Evolutionary conservation across 2,113 vertebrate species (phyloP), one percentile per base, ranked within the genome.

Genomic region (Nibea albiflora): DNA sequence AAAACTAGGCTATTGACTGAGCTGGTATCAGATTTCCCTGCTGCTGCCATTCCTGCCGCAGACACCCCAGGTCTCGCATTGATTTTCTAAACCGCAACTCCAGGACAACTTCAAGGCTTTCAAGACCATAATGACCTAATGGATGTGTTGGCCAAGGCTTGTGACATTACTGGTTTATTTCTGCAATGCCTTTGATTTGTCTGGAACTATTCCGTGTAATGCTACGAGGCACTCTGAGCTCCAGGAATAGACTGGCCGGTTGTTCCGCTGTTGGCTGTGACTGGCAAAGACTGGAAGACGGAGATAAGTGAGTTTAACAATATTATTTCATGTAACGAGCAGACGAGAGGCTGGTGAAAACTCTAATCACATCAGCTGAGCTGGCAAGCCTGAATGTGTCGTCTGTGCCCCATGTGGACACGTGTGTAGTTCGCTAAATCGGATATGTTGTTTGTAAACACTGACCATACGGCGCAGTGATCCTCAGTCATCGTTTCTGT

Each of bases 21-120:
- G 44, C 63, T 28, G 85, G 93, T 92, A 86, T 95, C 93, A 71
- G 73, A 73, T 95, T 94, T 92, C 91, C 20, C 47, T 66, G 49
- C 84, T 84, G 81, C 81, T 90, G 87, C 85, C 71, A 69, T 85
- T 90, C 79, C 76, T 77, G 75, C 76, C 61, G 46, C 79, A 87
- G 73, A 81, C 85, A 78, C 77, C 67, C 60, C 56, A 57, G 74
- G 79, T 66, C 85, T 73, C 11, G 0, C 84, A 94, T 93, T 88
- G 92, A 94, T 93, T 82, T 85, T 61, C 46, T 66, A 68, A 85
- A 83, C 87, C 78, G 64, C 84, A 85, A 75, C 76, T 90, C 69
- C 71, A 66, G 83, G 74, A 79, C 79, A 78, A 52, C 77, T 76
- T 67, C 58, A 85, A 81, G 78, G 81, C 88, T 88, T 80, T 87